Conservation (phyloP, 2,888 invertebrate genomes). For the Abrostola tripartita region DNA sequence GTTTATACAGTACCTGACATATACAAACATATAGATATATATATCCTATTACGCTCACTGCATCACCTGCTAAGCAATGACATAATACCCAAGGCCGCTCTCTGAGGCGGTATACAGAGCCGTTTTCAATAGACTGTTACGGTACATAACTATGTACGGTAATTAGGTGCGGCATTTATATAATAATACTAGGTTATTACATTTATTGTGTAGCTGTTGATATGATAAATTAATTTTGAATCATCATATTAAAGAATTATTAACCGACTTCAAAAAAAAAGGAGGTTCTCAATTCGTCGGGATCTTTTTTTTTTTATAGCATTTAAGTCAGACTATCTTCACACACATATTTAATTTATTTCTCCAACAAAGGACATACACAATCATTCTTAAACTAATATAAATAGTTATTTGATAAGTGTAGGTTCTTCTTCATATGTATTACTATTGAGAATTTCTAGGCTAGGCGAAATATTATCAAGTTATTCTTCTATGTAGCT, state of each 20-base stretch:
- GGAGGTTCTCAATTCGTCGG: no score
- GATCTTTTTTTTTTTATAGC: no score
- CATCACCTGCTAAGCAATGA: neutral
- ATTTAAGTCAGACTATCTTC: slow-evolving; percentile 7
- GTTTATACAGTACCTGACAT: neutral
- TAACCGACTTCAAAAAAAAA: no score
- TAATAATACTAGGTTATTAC: slow-evolving; percentile 10
- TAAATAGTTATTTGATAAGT: no score
- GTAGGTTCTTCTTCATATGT: no score
- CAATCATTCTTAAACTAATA: no score
- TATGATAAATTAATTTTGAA: slow-evolving; percentile 17
- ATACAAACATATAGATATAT: neutral
- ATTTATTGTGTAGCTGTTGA: slow-evolving; percentile 11
- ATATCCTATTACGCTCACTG: neutral
- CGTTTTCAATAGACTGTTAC: slow-evolving; percentile 10
- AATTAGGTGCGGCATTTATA: slow-evolving; percentile 22
- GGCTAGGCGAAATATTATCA: no score
- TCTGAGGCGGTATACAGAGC: neutral
- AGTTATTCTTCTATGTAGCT: no score
- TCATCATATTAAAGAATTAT: no score
- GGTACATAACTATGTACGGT: slow-evolving; percentile 20
- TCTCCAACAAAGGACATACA: no score
- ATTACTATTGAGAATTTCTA: slow-evolving; percentile 14
- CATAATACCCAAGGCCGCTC: slow-evolving; percentile 24
- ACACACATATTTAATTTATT: no score